These are phyloP conservation scores for Prunella fulvescens DNA, from an alignment of 2,113 vertebrate genomes.

Conservation along the genomic window DNA sequence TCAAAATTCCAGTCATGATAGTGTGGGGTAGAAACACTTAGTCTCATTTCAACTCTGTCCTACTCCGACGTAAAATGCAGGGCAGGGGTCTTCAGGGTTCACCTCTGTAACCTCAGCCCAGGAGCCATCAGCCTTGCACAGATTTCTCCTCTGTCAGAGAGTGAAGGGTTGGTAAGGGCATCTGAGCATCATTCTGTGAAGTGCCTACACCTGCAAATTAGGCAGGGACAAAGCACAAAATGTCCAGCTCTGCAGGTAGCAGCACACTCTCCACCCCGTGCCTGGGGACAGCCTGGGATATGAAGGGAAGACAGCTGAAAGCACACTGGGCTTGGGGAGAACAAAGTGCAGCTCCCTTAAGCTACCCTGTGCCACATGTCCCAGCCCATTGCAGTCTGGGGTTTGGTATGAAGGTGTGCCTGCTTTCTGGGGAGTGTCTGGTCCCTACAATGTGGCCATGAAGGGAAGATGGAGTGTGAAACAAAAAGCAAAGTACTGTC, in stretches of 20 bases:
- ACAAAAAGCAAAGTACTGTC: background rate
- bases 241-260: background rate
- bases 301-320: background rate
- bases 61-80: background rate
- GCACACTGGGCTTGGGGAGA: background rate
- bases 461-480: background rate
- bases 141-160: background rate
- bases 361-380: background rate
- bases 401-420: background rate
- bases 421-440: background rate
- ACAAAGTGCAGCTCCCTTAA: background rate
- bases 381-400: background rate
- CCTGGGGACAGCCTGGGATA: background rate
- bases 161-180: background rate
- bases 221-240: background rate
- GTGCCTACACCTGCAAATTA: background rate
- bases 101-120: background rate
- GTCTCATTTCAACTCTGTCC: background rate
- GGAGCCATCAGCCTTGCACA: background rate
- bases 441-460: background rate
- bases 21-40: background rate
- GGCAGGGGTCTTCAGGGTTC: background rate
- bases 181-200: background rate
- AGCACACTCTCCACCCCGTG: background rate
- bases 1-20: slow-evolving; percentile 28